Base-by-base conservation (phyloP, 2,797 vertebrate species). In the Oceanodroma leucorhoa region DNA sequence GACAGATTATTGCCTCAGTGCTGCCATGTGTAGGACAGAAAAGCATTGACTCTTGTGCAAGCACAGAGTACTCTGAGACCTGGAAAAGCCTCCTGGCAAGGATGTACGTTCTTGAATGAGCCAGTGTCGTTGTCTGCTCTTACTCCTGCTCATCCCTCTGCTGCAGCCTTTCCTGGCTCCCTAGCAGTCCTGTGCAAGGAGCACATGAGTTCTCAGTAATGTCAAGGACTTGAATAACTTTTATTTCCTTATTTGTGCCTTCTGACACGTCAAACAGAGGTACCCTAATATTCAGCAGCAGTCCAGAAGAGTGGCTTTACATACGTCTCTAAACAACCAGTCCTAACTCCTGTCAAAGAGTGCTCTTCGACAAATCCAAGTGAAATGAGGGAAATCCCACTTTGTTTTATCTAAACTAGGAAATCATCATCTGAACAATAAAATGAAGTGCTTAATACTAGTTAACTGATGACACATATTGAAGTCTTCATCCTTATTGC, bases 91-190 rank as follows among this genome's bases (percentile, higher is more conserved):
- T 87, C 30, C 29, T 69, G 53, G 23, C 38, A 81, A 80, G 61
- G 57, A 38, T 1, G 0, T 14, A 30, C 4, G 2, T 58, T 89
- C 79, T 71, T 73, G 71, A 70, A 73, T 0, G 0, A 91, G 75
- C 11, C 72, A 61, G 45, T 2, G 0, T n/a, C 64, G 15, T 29
- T 20, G 43, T 69, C 67, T 83, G 60, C 27, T 72, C 9, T 66
- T 85, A 30, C 24, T 93, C 30, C 76, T 77, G 40, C 60, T 86
- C 60, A 41, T 57, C 65, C 15, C 27, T 57, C 24, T 87, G 43
- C 64, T 69, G 12, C 51, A 85, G 38, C n/a, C 20, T 32, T 4
- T 58, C 23, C 60, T 51, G 61, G 46, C 40, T 73, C 51, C 48
- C 22, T 34, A 66, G 11, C 36, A 54, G 57, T 54, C 29, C n/a